phyloP scores from a whole-genome alignment of 2,113 vertebrate species.

The Mormoops blainvillei region DNA sequence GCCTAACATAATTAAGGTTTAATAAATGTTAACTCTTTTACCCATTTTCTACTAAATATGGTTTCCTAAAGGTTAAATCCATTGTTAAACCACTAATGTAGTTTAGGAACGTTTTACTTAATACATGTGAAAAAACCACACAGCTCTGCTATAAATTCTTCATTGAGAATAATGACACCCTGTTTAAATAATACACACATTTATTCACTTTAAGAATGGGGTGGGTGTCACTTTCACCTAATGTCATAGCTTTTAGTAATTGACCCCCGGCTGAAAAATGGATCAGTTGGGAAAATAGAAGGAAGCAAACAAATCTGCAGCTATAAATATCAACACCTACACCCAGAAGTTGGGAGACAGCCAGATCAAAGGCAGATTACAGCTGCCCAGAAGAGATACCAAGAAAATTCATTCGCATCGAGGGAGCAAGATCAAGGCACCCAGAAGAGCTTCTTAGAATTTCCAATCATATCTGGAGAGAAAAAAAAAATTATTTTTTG shows the following conservation, averaged over 20 bases:
- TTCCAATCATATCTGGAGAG: constrained; percentile 68
- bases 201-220: constrained; percentile 14
- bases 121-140: neutral
- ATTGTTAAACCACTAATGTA: neutral
- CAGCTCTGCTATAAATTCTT: neutral
- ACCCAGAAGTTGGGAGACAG: neutral
- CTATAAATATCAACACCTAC: constrained; percentile 30
- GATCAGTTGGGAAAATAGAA: constrained; percentile 20
- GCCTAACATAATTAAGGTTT: neutral
- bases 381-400: constrained; percentile 51
- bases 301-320: constrained; percentile 43
- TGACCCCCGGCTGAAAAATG: neutral
- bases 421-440: constrained; percentile 50
- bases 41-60: neutral
- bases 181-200: constrained; percentile 16
- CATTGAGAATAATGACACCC: neutral
- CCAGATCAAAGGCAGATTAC: constrained; percentile 59
- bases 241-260: constrained; percentile 6
- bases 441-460: constrained; percentile 61
- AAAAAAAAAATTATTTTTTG: constrained; percentile 37
- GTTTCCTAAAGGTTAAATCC: neutral
- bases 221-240: constrained; percentile 2
- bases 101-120: neutral
- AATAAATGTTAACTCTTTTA: neutral
- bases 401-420: neutral